These are phyloP conservation scores for Corapipo altera DNA, from an alignment of 2,113 vertebrate genomes.

Conservation along the genomic window DNA sequence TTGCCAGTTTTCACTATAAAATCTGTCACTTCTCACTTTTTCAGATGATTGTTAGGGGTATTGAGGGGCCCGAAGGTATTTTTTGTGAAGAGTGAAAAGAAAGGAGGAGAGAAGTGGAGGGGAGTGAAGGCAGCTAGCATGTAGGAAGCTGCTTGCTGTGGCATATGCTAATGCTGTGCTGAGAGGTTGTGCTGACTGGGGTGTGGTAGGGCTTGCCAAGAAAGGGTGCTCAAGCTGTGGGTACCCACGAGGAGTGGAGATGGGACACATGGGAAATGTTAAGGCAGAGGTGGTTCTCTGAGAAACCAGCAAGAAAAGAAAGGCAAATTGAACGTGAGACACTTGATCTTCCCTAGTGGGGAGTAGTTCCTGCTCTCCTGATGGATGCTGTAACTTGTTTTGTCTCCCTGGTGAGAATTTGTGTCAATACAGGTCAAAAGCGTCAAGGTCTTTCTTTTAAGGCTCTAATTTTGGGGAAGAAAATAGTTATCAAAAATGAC, in stretches of 20 bases:
- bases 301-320: background rate
- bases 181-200: background rate
- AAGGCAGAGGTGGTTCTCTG: background rate
- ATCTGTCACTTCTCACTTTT: background rate
- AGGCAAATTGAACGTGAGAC: background rate
- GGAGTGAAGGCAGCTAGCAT: background rate
- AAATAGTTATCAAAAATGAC: background rate
- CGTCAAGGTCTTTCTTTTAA: background rate
- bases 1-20: background rate
- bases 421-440: background rate
- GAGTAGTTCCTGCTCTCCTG: background rate
- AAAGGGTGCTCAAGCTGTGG: background rate
- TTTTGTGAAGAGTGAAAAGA: background rate
- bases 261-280: background rate
- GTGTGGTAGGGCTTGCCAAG: background rate
- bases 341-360: background rate
- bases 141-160: background rate
- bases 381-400: background rate
- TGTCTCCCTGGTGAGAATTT: background rate
- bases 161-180: background rate
- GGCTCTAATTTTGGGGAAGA: background rate
- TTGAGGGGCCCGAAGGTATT: background rate
- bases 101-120: background rate
- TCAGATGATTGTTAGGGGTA: background rate
- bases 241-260: background rate